These are phyloP conservation scores for Hoplostethus atlanticus DNA, from an alignment of 2,797 vertebrate species.

Conservation along the genomic window DNA sequence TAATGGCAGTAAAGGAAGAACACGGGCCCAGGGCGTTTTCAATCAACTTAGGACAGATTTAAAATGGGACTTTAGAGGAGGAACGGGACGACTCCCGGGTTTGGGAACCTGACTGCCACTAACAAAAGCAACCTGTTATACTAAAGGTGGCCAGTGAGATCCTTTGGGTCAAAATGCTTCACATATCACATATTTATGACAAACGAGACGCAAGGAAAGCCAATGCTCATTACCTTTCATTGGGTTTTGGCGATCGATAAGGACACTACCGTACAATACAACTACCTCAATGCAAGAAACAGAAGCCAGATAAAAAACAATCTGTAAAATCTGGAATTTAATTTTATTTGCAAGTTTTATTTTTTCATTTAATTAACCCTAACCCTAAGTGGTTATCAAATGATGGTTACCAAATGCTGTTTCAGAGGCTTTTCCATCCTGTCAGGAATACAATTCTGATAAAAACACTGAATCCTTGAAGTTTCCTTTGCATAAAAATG, in stretches of 20 bases:
- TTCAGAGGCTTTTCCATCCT: too few relatives aligned
- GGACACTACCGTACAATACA: not conserved
- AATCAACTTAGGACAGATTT: constrained; percentile 55
- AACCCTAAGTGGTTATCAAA: too few relatives aligned
- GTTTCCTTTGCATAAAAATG: too few relatives aligned
- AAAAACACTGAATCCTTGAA: too few relatives aligned
- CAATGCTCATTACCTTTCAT: not conserved
- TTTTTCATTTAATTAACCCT: too few relatives aligned
- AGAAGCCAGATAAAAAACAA: too few relatives aligned
- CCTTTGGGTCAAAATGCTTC: not conserved
- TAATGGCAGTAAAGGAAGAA: constrained; percentile 51
- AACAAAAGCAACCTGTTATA: constrained; percentile 26
- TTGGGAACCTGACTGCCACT: constrained; percentile 23
- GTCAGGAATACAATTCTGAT: too few relatives aligned
- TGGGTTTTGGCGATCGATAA: not conserved
- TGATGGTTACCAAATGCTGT: too few relatives aligned
- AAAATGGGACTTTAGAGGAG: constrained; percentile 46
- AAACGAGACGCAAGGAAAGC: not conserved
- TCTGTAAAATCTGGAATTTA: too few relatives aligned
- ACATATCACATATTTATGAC: not conserved
- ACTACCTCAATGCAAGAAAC: not conserved
- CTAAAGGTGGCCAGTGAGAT: not conserved
- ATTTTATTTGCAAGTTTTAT: too few relatives aligned
- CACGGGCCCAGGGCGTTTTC: constrained; percentile 46
- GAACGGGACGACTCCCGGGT: constrained; percentile 24